These are phyloP conservation scores for Heliconius nattereri DNA, from an alignment of 1,140 invertebrate genomes.

Conservation along the genomic window DNA sequence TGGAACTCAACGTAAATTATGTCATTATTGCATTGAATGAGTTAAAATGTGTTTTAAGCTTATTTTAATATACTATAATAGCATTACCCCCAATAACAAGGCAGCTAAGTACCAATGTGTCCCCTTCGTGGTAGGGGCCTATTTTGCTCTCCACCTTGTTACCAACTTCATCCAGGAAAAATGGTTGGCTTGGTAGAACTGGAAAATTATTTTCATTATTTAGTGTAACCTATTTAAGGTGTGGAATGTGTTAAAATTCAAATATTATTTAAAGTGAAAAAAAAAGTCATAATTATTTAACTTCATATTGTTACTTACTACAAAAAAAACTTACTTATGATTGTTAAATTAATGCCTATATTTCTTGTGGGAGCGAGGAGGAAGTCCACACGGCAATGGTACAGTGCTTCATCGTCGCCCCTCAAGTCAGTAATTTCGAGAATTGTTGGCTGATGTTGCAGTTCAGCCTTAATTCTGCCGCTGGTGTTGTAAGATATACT, in stretches of 20 bases:
- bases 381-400: constrained; percentile 89
- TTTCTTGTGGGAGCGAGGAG: constrained; percentile 86
- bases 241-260: no score
- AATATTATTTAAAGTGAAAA: no score
- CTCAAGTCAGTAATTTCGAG: constrained; percentile 82
- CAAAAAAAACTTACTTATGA: constrained; percentile 83
- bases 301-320: no score
- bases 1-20: no score
- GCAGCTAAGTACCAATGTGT: constrained; percentile 89
- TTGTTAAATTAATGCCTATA: constrained; percentile 86
- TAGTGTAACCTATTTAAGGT: no score
- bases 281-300: no score
- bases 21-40: no score
- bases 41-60: no score
- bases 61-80: no score
- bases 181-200: constrained; percentile 77
- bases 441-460: constrained; percentile 79
- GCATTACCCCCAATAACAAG: constrained; percentile 90
- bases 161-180: constrained; percentile 77
- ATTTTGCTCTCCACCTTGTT: constrained; percentile 74
- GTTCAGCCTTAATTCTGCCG: constrained; percentile 81
- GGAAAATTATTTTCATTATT: constrained; percentile 24
- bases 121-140: constrained; percentile 91
- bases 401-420: constrained; percentile 85
- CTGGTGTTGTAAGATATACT: constrained; percentile 78